Evolutionary conservation across 2,888 invertebrate species (phyloP).

Genomic region (Ormyrus labotus): DNA sequence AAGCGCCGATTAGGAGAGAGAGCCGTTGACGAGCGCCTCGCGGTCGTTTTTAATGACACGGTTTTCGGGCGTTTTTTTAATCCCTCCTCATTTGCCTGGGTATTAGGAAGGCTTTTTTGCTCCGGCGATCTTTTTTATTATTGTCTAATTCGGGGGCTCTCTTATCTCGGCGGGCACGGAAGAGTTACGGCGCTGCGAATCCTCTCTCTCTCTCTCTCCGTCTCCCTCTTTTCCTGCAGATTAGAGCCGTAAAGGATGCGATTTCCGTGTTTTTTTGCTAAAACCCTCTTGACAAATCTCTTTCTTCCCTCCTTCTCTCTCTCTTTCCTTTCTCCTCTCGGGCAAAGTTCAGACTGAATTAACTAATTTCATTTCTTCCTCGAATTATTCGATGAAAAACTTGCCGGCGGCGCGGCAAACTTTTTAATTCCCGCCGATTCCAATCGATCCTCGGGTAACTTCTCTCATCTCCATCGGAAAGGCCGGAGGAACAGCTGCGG

Average conservation of each 20-base stretch:
- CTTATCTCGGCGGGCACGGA: conserved; percentile 26
- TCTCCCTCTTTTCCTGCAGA: not conserved
- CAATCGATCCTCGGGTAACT: conserved; percentile 9
- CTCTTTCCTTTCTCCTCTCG: not conserved
- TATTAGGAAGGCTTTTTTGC: no score
- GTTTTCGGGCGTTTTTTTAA: no score
- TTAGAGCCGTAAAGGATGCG: conserved; percentile 20
- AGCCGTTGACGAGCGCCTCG: no score
- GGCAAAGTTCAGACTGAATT: not conserved
- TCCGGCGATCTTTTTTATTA: conserved; percentile 23
- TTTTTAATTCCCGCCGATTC: conserved; percentile 7
- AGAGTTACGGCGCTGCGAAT: conserved; percentile 41
- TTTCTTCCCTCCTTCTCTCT: not conserved
- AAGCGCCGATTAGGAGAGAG: no score
- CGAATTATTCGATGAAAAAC: conserved; percentile 27
- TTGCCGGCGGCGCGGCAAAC: not conserved
- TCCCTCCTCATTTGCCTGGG: no score
- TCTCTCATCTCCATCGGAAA: no score
- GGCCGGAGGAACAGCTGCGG: no score
- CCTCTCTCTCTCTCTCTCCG: not conserved
- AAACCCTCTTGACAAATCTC: conserved; percentile 26
- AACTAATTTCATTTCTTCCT: conserved; percentile 19
- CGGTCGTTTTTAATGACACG: no score
- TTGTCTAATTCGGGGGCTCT: conserved; percentile 15
- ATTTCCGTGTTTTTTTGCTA: not conserved